phyloP scores from a whole-genome alignment of 2,888 invertebrate species.

The Sclerodermus sp. region DNA sequence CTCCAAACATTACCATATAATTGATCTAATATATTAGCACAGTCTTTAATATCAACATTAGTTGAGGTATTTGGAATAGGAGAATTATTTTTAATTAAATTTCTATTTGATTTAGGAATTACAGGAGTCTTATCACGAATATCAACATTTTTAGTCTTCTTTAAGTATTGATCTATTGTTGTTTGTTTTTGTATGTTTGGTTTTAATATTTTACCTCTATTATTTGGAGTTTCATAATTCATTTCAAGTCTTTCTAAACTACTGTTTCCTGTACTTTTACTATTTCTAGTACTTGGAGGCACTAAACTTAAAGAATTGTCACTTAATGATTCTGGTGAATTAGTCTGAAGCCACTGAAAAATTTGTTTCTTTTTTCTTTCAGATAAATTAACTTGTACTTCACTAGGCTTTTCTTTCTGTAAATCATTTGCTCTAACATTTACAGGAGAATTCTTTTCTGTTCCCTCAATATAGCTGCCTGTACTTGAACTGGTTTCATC shows the following conservation, averaged over 20 bases:
- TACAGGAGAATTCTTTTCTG: background rate
- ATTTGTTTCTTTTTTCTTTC: constrained; percentile 46
- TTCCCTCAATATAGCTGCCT: constrained; percentile 14
- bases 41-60: constrained; percentile 32
- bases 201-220: constrained; percentile 40
- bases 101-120: background rate
- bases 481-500: constrained; percentile 25
- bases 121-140: background rate
- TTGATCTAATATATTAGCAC: constrained; percentile 56
- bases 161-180: background rate
- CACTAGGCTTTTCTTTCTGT: background rate
- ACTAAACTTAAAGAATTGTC: constrained; percentile 41
- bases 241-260: constrained; percentile 51
- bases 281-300: constrained; percentile 34
- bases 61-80: background rate
- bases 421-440: background rate
- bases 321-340: constrained; percentile 32
- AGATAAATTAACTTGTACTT: constrained; percentile 23
- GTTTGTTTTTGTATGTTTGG: background rate
- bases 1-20: constrained; percentile 65
- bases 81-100: background rate
- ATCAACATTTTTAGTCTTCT: constrained; percentile 7
- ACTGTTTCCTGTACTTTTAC: constrained; percentile 48
- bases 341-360: constrained; percentile 44
- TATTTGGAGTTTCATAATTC: constrained; percentile 54